phyloP scores from a whole-genome alignment of 2,113 vertebrate species.

The Noturus placidus region DNA sequence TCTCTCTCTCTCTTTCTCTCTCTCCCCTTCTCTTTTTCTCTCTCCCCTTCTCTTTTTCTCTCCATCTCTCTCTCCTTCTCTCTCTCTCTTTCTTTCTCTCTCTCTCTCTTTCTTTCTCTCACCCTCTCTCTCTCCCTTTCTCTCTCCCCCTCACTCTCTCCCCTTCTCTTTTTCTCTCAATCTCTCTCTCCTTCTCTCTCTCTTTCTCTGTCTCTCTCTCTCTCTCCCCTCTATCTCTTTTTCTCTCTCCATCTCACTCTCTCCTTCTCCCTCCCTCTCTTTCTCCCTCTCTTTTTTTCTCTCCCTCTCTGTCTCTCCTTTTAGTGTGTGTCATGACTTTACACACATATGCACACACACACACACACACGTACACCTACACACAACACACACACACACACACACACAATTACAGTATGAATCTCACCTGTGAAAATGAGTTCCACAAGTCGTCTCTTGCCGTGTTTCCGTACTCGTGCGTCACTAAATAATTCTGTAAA shows the following conservation, averaged over 20 bases:
- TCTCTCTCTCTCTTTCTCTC: too few relatives aligned
- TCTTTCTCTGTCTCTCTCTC: too few relatives aligned
- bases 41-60: too few relatives aligned
- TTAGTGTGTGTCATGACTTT: background rate
- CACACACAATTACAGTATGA: background rate
- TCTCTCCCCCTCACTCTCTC: too few relatives aligned
- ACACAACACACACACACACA: background rate
- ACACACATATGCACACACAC: background rate
- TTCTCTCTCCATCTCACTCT: conserved; percentile 58
- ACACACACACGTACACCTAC: background rate
- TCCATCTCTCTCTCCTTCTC: too few relatives aligned
- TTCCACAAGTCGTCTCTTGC: conserved; percentile 24
- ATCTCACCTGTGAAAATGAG: conserved; percentile 27
- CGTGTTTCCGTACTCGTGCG: background rate
- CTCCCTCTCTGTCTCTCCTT: conserved; percentile 56
- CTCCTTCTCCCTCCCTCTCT: background rate
- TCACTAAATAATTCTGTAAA: conserved; percentile 33
- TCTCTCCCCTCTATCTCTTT: conserved; percentile 47
- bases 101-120: too few relatives aligned
- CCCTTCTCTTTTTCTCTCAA: too few relatives aligned
- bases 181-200: too few relatives aligned
- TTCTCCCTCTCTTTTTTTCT: conserved; percentile 52
- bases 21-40: too few relatives aligned
- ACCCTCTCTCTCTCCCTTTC: too few relatives aligned
- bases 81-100: too few relatives aligned